Percentiles rank a stretch among this genome's conserved stretches.
Evolutionary conservation across 1,140 invertebrate species (phyloP).

Genomic region (Tenebrio molitor): DNA sequence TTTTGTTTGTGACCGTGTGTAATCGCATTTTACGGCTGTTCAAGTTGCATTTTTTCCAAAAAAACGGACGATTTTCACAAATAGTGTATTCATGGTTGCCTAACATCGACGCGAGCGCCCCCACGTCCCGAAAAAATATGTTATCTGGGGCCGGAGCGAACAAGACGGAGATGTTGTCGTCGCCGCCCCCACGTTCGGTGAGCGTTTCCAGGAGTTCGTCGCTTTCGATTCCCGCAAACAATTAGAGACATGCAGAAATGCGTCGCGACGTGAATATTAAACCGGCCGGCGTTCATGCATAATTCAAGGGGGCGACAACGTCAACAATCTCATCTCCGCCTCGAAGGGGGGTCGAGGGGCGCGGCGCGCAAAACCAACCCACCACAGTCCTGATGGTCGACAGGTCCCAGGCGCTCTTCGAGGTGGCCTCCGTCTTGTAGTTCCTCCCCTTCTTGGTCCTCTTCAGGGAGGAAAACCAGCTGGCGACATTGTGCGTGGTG

Average conservation of each 20-base stretch:
- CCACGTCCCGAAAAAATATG: too few species aligned
- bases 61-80: too few species aligned
- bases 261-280: neutral
- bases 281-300: neutral
- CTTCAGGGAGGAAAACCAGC: constrained; percentile 83
- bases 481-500: constrained; percentile 70
- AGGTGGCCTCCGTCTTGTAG: constrained; percentile 56
- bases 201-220: neutral
- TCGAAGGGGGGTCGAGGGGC: too few species aligned
- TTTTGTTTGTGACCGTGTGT: too few species aligned
- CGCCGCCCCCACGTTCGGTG: neutral
- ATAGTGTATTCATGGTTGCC: too few species aligned
- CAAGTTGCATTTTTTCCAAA: too few species aligned
- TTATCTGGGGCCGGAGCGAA: too few species aligned
- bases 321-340: too few species aligned
- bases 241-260: neutral
- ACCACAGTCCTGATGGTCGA: constrained; percentile 40
- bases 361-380: too few species aligned
- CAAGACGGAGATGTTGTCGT: neutral
- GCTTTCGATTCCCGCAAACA: neutral
- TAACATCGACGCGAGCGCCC: too few species aligned
- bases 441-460: constrained; percentile 71
- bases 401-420: constrained; percentile 76
- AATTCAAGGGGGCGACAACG: too few species aligned
- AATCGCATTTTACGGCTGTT: too few species aligned